Evolutionary conservation across 2,797 vertebrate genomes (phyloP), one percentile per base, ranked within the genome.

Genomic region (Avahi laniger): DNA sequence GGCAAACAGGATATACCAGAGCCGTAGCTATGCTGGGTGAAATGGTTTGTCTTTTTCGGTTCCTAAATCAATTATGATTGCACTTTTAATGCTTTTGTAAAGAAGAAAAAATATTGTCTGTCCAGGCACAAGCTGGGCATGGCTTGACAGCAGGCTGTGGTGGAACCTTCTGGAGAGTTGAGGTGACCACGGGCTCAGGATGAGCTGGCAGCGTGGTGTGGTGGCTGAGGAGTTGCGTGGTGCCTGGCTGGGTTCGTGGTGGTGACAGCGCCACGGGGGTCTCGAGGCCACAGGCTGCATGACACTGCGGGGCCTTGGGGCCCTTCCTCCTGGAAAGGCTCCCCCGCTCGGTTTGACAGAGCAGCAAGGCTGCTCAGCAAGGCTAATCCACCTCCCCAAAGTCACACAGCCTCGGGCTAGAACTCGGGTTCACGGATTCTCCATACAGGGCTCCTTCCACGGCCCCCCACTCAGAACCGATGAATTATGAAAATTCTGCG

Each of bases 211-310:
- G 61, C 2, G 4, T 48, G 46, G 38, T 13, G 15, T 54, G 35
- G 30, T 33, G 0, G 1, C 84, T 26, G 5, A 24, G 69, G 54
- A 57, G 48, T 15, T 8, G 3, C 22, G 1, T 6, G 22, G 38
- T 2, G 1, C 90, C 90, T 20, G 52, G 63, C 63, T 50, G 63
- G 1, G 8, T 33, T 65, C 30, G 2, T 38, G 22, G 61, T 1
- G 4, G 28, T 18, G 0, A 24, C 24, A 5, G 57, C 18, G 11
- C 41, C 1, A 0, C 1, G 13, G 38, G 57, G 17, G 28, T 35
- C 75, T 84, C 20, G 2, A 11, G 22, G n/a, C 46, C n/a, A 6
- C 15, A 41, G 26, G 17, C 59, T 9, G 0, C 0, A 46, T 5
- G 6, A 35, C 61, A 4, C 75, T 22, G 24, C 3, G 13, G 70